These are phyloP conservation scores for Stegostoma tigrinum DNA, from an alignment of 2,113 vertebrate genomes.

Conservation along the genomic window DNA sequence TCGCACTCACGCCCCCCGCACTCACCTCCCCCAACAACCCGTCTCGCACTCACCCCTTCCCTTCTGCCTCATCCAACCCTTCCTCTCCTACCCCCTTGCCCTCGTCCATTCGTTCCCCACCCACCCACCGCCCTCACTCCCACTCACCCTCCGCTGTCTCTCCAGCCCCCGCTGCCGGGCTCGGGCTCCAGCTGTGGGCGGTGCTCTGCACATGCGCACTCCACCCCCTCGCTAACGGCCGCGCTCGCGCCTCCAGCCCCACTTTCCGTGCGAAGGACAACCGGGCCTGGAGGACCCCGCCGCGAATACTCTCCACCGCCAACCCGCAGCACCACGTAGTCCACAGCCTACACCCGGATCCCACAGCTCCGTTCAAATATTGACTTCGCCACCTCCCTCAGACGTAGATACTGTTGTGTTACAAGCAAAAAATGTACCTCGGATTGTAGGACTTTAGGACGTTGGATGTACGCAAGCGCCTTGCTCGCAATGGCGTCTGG, in stretches of 20 bases:
- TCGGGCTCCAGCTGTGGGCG: no score
- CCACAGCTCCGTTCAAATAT: no score
- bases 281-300: not conserved
- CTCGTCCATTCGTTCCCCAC: no score
- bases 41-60: fast-evolving
- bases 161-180: not conserved
- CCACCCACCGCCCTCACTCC: fast-evolving
- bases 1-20: fast-evolving
- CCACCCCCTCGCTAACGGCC: not conserved
- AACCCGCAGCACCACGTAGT: not conserved
- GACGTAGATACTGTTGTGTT: not conserved
- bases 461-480: not conserved
- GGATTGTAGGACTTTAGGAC: not conserved
- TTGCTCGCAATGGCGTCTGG: not conserved
- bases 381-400: not conserved
- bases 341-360: not conserved
- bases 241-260: not conserved
- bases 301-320: not conserved
- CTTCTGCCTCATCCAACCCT: no score
- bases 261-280: not conserved
- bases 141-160: not conserved
- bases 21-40: fast-evolving
- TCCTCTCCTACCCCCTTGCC: no score
- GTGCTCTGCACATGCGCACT: not conserved
- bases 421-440: not conserved